A percentile compares a stretch with the other conserved stretches of the same genome.
These are phyloP conservation scores for Chauna torquata DNA, from an alignment of 2,113 vertebrate species.

Conservation along the genomic window DNA sequence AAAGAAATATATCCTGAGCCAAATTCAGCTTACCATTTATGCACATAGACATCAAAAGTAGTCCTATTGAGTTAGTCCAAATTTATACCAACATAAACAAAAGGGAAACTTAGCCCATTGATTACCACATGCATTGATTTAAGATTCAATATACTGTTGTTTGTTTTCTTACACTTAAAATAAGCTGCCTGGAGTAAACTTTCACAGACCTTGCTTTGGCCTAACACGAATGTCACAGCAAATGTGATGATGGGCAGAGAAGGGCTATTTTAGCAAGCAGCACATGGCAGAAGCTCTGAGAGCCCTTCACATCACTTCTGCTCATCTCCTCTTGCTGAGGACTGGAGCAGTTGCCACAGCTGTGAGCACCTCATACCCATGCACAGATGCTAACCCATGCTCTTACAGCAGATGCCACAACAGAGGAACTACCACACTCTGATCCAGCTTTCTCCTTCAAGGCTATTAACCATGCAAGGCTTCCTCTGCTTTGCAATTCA, in stretches of 20 bases:
- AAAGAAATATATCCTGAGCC: background rate
- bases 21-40: background rate
- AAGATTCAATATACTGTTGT: background rate
- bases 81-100: background rate
- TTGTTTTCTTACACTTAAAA: background rate
- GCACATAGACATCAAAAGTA: background rate
- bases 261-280: background rate
- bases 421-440: background rate
- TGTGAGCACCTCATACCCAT: background rate
- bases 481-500: background rate
- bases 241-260: background rate
- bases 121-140: background rate
- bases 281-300: rapidly evolving
- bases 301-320: background rate
- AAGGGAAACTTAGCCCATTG: background rate
- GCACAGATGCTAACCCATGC: background rate
- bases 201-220: background rate
- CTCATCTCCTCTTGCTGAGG: background rate
- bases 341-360: background rate
- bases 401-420: background rate
- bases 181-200: background rate
- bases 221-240: background rate
- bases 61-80: background rate
- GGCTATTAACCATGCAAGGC: background rate
- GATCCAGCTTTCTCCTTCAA: background rate